Evolutionary conservation across 2,888 invertebrate species (phyloP), one percentile per base, ranked within the genome.

Genomic region (Globia sparganii): DNA sequence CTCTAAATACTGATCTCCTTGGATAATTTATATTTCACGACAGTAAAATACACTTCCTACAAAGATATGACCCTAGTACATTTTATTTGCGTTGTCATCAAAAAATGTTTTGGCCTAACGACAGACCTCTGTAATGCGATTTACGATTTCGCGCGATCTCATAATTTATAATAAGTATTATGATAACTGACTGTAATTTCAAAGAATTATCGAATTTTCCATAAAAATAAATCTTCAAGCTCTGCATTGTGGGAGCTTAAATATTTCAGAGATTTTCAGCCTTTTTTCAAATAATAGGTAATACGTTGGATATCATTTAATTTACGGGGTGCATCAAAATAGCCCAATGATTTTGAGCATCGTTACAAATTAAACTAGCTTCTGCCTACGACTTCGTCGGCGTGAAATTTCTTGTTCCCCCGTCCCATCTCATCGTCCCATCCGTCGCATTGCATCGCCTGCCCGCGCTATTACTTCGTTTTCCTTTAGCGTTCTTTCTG

Each of bases 71-170:
- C 62, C 58, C 40, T 67, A 72, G 49, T 70, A 84, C 66, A 75
- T 88, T 82, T 83, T 83, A 84, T 86, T 83, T 82, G 78, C 85
- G 64, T 77, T 81, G 78, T 72, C 83, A 83, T 85, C 83, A 82
- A 86, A 89, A 88, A 84, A 72, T 83, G 78, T 88, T 88, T 87
- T 85, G 65, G 79, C 75, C 72, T 76, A 79, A 80, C 83, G 81
- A 78, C 85, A 86, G 82, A 87, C 85, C 88, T 81, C 80, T 75
- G 72, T 91, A 91, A 91, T 88, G 88, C 84, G 88, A 89, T 91
- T 91, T 88, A 83, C 78, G 82, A 80, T 78, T 78, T 77, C 78
- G 78, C 79, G 86, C 84, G 85, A 87, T 86, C 86, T 85, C 85
- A 78, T 88, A 86, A 90, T 90, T 90, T 90, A 86, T 87, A 88